Base-by-base conservation (phyloP, 2,797 vertebrate genomes). In the Okamejei kenojei region DNA sequence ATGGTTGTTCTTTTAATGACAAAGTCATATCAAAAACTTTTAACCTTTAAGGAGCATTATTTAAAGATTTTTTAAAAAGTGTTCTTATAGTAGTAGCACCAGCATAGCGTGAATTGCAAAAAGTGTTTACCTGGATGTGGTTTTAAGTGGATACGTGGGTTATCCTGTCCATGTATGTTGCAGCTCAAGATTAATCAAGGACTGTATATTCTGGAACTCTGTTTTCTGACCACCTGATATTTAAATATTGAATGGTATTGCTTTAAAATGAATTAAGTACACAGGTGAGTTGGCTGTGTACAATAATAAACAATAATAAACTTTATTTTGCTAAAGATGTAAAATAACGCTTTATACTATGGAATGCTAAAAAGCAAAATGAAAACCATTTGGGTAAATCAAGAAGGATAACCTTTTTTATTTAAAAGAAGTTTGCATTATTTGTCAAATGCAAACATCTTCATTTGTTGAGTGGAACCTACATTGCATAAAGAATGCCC, bases 361-460 rank as follows among this genome's bases (percentile, higher is more conserved):
- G 15, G 45, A 54, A 92, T 29, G 71, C 90, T 76, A 29, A 73
- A 76, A 74, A 38, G 29, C 71, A 73, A 73, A 73, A 6, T 54
- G 23, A 92, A 92, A 54, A 90, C 84, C 38, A 35, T 90, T 90
- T 90, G 9, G 35, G 23, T 38, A 90, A 90, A 63, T 88, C 84
- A 21, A 71, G 21, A 23, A 54, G 71, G 13, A 74, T 73, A 71
- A 45, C 7, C 35, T 1, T 29, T 38, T 26, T 91, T 82, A 2
- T 26, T 23, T 5, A 21, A 11, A 73, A 90, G 7, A 10, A 38
- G 0, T 32, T 8, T 71, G 88, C 13, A 71, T 90, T 4, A 29
- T 38, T 74, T 92, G 10, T 15, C 38, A 92, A 76, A 38, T 11
- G 45, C 23, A 92, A 54, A 45, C 54, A 17, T 54, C 71, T 35